Base-by-base conservation (phyloP, 2,113 vertebrate species). In the Formicarius rufipectus region DNA sequence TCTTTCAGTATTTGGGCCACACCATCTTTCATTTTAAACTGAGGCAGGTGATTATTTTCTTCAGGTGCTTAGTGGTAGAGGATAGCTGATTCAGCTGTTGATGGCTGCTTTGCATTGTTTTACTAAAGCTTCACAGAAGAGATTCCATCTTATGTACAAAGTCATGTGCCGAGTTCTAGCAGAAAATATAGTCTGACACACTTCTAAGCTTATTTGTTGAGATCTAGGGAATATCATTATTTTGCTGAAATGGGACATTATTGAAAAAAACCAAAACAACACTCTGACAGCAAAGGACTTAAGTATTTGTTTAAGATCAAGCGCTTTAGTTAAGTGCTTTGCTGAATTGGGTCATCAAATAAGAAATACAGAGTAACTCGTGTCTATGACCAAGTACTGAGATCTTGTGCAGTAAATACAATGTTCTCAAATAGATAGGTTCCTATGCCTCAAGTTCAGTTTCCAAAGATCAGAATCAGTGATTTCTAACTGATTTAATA, bases 401-500 rank as follows among this genome's bases (percentile, higher is more conserved):
- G 35, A 74, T 45, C 78, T 60, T 81, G 16, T 24, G 58, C 69
- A 96, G 53, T 88, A 85, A 88, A 93, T 94, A 84, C 97, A 90
- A 92, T 93, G 62, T 94, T 92, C 88, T 95, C 89, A 95, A 87
- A 97, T 68, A 97, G 87, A 95, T 42, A 74, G 49, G 92, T 25
- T 49, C 55, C 90, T 96, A 12, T 91, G 66, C 85, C 92, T 95
- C 79, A 92, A 93, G 89, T 97, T 94, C 85, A 89, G 74, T 90
- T 95, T 96, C 84, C 80, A 82, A 95, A 92, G 84, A 97, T 95
- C 62, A 93, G 92, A 96, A 96, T 97, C 95, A 95, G 92, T 40
- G 37, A 96, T 97, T 98, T 95, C 85, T 80, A 96, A 76, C 69
- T 95, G 88, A 95, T 96, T 95, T 96, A 97, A 97, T 89, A 96